Conservation (phyloP, 1,140 invertebrate species). For the Oedothorax gibbosus region DNA sequence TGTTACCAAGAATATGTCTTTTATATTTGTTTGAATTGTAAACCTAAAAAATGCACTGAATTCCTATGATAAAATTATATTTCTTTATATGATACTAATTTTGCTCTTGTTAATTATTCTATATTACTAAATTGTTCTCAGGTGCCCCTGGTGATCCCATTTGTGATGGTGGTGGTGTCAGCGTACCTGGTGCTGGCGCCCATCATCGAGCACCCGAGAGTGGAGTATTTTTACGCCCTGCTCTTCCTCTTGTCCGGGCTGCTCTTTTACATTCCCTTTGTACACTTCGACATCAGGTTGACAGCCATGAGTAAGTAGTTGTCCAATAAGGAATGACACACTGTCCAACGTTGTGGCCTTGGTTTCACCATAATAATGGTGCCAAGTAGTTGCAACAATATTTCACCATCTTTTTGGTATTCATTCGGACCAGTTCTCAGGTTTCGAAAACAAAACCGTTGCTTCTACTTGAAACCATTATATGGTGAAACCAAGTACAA, state of each 20-base stretch:
- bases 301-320: constrained; percentile 68
- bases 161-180: constrained; percentile 79
- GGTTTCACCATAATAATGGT: too few species aligned
- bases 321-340: background rate
- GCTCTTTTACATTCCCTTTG: constrained; percentile 80
- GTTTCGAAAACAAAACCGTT: too few species aligned
- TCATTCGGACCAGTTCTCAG: too few species aligned
- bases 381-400: background rate
- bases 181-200: constrained; percentile 82
- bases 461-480: too few species aligned
- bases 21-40: too few species aligned
- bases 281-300: constrained; percentile 77
- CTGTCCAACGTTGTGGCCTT: background rate
- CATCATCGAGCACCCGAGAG: constrained; percentile 79
- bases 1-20: too few species aligned
- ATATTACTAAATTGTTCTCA: constrained; percentile 66
- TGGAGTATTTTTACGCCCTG: constrained; percentile 83
- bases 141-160: constrained; percentile 83
- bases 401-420: background rate
- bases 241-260: constrained; percentile 79
- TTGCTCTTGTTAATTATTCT: background rate
- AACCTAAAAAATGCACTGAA: too few species aligned
- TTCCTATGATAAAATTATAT: too few species aligned
- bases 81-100: too few species aligned
- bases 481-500: too few species aligned